Conservation (phyloP, 1,140 invertebrate genomes). For the Heliconius hermathena region DNA sequence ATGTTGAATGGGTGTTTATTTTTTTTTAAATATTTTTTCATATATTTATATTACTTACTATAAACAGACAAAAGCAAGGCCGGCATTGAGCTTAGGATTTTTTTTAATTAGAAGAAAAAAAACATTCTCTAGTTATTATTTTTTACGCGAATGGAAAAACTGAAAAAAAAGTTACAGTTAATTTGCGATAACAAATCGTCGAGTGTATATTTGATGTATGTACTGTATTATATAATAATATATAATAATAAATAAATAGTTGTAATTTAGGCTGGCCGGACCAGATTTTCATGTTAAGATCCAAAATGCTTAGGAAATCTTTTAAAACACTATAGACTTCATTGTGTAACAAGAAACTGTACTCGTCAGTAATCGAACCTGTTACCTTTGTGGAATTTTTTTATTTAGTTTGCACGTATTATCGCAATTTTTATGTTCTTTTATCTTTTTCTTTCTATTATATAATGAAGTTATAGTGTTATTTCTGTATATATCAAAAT, state of each 20-base stretch:
- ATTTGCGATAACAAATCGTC: slow-evolving; percentile 38
- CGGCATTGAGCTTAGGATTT: slow-evolving; percentile 45
- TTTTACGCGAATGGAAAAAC: slow-evolving; percentile 44
- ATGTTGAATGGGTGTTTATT: not conserved
- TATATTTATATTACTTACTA: not conserved
- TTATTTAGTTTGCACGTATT: slow-evolving; percentile 1
- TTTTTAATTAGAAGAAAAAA: slow-evolving; percentile 43
- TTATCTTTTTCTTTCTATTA: not conserved
- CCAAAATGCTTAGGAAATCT: slow-evolving; percentile 26
- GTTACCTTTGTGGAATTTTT: not conserved
- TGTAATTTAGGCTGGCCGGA: slow-evolving; percentile 58
- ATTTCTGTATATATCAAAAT: not conserved
- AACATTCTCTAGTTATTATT: slow-evolving; percentile 52
- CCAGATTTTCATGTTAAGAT: slow-evolving; percentile 42
- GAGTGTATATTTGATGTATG: slow-evolving; percentile 52
- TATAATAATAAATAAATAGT: slow-evolving; percentile 38
- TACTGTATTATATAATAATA: slow-evolving; percentile 68
- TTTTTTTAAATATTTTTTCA: not conserved
- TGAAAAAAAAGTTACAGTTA: slow-evolving; percentile 37
- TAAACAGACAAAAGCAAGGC: slow-evolving; percentile 20
- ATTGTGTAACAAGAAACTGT: not conserved
- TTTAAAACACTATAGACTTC: not conserved
- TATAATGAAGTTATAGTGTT: slow-evolving; percentile 2
- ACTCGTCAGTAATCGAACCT: slow-evolving; percentile 5
- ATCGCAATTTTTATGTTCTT: not conserved